Base-by-base conservation (phyloP, 1,140 invertebrate genomes). In the Drosophila insularis region DNA sequence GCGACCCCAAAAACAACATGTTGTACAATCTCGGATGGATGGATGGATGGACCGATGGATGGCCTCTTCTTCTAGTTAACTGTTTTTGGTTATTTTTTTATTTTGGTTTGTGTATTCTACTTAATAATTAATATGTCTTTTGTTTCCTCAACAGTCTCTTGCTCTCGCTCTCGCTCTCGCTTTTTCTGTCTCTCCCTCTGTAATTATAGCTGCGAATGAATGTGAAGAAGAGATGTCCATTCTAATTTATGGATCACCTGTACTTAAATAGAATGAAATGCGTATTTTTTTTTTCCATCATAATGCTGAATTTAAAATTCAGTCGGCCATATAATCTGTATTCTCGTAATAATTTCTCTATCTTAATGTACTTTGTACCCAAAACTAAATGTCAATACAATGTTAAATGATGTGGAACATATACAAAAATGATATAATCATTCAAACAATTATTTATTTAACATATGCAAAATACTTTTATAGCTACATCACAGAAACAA, bases 181-280 rank as follows among this genome's bases (percentile, higher is more conserved):
- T 4, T 5, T 27, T 8, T 35, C 10, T 17, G 1, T 43, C n/a
- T 43, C 40, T 43, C n/a, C 17, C 19, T 50, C 17, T 50, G 17
- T 50, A 11, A 50, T 50, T 50, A 50, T 50, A 21, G 6, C 21
- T 5, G 5, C 27, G 4, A 27, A 23, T 23, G 23, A 0, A 23
- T 23, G 23, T 23, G 23, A 23, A 14, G 7, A n/a, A 43, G 40
- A 43, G 14, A 6, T 43, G 6, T 46, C 43, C 43, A 19, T 46
- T 46, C 43, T 17, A 46, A 46, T 46, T 46, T 19, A 10, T 46
- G 17, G 8, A 50, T 2, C 17, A 61, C 59, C 72, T 62, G 72
- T 74, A 74, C 63, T 74, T 74, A 74, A 39, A 39, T 74, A 19
- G 31, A 46, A 74, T 74, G 71, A 74, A 58, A 74, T 68, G 43